Conservation (phyloP, 2,888 invertebrate genomes). For the Lycophotia porphyrea region DNA sequence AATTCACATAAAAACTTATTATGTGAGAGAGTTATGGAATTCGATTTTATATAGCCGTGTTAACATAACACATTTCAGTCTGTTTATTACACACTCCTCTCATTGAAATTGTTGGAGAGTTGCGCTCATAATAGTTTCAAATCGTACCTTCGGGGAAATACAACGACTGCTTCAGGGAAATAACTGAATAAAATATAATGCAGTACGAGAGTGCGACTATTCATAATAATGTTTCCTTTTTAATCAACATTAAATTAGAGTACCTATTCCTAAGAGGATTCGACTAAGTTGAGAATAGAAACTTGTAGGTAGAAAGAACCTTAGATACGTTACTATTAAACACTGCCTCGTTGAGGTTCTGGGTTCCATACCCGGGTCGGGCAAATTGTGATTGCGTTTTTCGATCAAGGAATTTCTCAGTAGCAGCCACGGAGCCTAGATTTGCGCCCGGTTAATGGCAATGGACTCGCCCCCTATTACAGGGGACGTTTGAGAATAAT, state of each 20-base stretch:
- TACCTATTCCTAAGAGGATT: neutral
- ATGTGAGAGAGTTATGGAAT: conserved; percentile 13
- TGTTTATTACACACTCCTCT: conserved; percentile 33
- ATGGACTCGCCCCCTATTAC: too few relatives aligned
- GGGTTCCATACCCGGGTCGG: too few relatives aligned
- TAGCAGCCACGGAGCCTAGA: too few relatives aligned
- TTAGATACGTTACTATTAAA: too few relatives aligned
- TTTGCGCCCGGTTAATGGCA: too few relatives aligned
- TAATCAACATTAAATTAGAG: conserved; percentile 26
- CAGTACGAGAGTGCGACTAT: conserved; percentile 12
- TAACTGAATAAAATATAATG: conserved; percentile 42
- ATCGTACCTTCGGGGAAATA: too few relatives aligned
- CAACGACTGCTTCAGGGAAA: conserved; percentile 27
- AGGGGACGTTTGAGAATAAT: too few relatives aligned
- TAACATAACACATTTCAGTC: conserved; percentile 8
- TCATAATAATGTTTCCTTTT: conserved; percentile 30
- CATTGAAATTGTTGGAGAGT: conserved; percentile 45
- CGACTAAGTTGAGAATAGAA: neutral
- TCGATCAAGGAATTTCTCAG: too few relatives aligned
- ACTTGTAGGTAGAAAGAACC: too few relatives aligned
- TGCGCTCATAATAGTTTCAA: conserved; percentile 43
- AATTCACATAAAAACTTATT: conserved; percentile 24
- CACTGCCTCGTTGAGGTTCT: too few relatives aligned
- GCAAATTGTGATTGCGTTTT: too few relatives aligned
- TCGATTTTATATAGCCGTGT: conserved; percentile 14